Evolutionary conservation across 2,113 vertebrate genomes (phyloP), one percentile per base, ranked within the genome.

Genomic region (Synchiropus splendidus): DNA sequence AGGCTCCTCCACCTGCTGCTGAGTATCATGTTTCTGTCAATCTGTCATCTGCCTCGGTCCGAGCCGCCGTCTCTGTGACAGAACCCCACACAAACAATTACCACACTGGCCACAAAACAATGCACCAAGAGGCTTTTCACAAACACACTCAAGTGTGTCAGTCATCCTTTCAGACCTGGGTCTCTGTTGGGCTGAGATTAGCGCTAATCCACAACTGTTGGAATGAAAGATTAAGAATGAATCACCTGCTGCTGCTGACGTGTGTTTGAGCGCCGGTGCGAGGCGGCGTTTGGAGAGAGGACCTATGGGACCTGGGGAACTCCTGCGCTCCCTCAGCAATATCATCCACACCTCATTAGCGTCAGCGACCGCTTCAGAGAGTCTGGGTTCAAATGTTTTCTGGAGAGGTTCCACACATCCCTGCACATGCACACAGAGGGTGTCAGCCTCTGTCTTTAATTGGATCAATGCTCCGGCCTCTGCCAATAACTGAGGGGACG

Each of bases 181-280:
- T 50, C 71, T 72, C 71, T 64, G 64, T 17, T 58, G 57, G 63
- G 15, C 46, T 62, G 41, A 77, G 75, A 78, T 78, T 77, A 79
- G 52, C 48, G 59, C 58, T 80, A 80, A 80, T 80, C 75, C 75
- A 60, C 65, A 61, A 76, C 65, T 69, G 74, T 72, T 78, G 67
- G 71, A 65, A 72, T 74, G 64, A 82, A 75, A 78, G 71, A 77
- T 78, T 78, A 77, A 59, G 58, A 78, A 75, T 70, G 65, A 79
- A 71, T 75, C 64, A 75, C 75, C 77, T 74, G 71, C 75, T 70
- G 60, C 63, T 51, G 46, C 42, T 14, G 18, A 36, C 12, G 33
- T 30, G 51, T 41, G 42, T 10, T 18, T 18, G 36, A 31, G 47
- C 10, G n/a, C n/a, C n/a, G n/a, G 40, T 39, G 48, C 39, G 45